Evolutionary conservation across 2,113 vertebrate genomes (phyloP).

Genomic region (Semicossyphus pulcher): DNA sequence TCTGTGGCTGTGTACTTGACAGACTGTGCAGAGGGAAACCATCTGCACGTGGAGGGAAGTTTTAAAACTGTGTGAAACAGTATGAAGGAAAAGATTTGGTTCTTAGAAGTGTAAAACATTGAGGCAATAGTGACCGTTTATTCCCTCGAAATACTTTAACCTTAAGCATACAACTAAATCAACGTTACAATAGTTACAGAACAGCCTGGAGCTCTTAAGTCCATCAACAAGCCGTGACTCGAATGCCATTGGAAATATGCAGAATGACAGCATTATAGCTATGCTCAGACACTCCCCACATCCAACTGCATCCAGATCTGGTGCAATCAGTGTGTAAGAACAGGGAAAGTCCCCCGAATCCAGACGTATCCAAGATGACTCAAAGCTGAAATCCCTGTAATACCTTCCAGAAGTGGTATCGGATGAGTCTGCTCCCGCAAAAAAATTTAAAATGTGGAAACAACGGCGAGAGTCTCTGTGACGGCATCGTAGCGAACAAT

Average conservation of each 20-base stretch:
- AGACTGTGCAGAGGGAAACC: background rate
- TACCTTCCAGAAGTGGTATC: background rate
- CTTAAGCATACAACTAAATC: slow-evolving; percentile 7
- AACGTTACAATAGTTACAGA: slow-evolving; percentile 1
- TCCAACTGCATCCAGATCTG: slow-evolving; percentile 3
- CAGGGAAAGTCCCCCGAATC: slow-evolving; percentile 9
- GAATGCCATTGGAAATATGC: slow-evolving; percentile 24
- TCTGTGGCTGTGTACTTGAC: slow-evolving; percentile 6
- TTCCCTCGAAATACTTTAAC: background rate
- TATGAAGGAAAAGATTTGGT: background rate
- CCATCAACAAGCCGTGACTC: background rate
- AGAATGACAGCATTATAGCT: slow-evolving; percentile 1
- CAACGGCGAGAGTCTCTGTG: background rate
- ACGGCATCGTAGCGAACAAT: background rate
- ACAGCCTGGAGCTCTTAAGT: background rate
- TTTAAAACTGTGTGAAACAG: background rate
- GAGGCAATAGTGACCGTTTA: background rate
- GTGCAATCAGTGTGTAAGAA: background rate
- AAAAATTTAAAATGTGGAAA: slow-evolving; percentile 1
- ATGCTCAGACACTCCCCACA: slow-evolving; percentile 4
- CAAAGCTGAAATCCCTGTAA: slow-evolving; percentile 6
- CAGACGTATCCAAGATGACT: slow-evolving; percentile 7
- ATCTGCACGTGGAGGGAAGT: background rate
- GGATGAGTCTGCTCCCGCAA: background rate
- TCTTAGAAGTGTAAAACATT: background rate